Evolutionary conservation across 2,797 vertebrate genomes (phyloP).

Genomic region (Melanotaenia nigrans): DNA sequence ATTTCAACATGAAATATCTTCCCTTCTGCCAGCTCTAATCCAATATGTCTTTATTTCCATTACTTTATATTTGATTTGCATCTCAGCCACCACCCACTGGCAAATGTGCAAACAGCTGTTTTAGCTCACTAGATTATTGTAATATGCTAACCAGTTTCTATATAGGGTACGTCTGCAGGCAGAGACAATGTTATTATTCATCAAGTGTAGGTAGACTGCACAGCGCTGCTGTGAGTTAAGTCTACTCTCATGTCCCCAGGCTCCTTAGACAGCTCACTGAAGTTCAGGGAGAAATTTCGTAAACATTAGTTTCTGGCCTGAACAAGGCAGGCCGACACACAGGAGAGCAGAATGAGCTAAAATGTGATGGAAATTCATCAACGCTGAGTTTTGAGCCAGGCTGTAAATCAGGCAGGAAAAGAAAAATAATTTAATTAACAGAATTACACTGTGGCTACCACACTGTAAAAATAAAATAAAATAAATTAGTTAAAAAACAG

Average conservation of each 20-base stretch:
- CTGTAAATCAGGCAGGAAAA: neutral
- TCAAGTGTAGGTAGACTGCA: constrained; percentile 26
- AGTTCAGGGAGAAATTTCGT: constrained; percentile 9
- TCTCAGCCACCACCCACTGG: constrained; percentile 73
- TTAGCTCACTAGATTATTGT: constrained; percentile 63
- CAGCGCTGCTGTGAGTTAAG: constrained; percentile 10
- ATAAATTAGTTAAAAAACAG: no score
- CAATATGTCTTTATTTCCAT: constrained; percentile 75
- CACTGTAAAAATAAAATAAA: no score
- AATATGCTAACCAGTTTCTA: constrained; percentile 64
- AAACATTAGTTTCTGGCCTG: constrained; percentile 5
- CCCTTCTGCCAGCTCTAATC: constrained; percentile 65
- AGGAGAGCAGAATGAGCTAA: constrained; percentile 14
- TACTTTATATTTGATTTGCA: constrained; percentile 75
- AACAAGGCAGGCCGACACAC: constrained; percentile 1
- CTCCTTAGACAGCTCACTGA: constrained; percentile 15
- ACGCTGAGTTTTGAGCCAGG: neutral
- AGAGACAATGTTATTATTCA: constrained; percentile 48
- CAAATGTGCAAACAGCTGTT: constrained; percentile 41
- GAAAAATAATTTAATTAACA: neutral
- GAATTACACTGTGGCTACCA: neutral
- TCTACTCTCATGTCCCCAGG: constrained; percentile 14
- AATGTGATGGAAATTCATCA: neutral
- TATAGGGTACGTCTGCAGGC: constrained; percentile 32
- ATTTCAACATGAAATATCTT: constrained; percentile 64